A percentile compares a stretch with the other conserved stretches of the same genome.
Evolutionary conservation across 2,888 invertebrate species (phyloP).

Genomic region (Poecilus cupreus): DNA sequence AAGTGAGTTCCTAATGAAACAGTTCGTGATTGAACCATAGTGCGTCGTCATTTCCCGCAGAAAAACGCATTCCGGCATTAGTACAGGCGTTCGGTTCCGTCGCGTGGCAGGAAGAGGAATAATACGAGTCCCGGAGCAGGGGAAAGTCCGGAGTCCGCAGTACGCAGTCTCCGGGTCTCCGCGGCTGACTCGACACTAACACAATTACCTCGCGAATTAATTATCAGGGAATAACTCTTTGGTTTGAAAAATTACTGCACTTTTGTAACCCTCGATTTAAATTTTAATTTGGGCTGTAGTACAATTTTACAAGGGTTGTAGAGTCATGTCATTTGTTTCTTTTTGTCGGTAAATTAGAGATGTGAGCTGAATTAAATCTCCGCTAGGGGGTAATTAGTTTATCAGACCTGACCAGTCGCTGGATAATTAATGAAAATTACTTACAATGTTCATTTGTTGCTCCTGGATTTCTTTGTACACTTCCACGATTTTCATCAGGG

Average conservation of each 20-base stretch:
- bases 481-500: constrained; percentile 93
- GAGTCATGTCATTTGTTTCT: constrained; percentile 42
- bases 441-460: constrained; percentile 95
- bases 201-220: constrained; percentile 45
- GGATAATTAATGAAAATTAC: constrained; percentile 71
- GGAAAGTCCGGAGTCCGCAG: constrained; percentile 7
- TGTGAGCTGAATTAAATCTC: constrained; percentile 41
- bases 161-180: background rate
- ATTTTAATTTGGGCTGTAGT: constrained; percentile 48
- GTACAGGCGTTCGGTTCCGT: background rate
- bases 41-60: background rate
- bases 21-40: background rate
- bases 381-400: constrained; percentile 31
- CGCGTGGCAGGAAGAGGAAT: background rate
- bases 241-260: constrained; percentile 45
- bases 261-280: constrained; percentile 45
- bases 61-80: background rate
- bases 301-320: constrained; percentile 27
- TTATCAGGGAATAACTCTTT: constrained; percentile 48
- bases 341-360: constrained; percentile 36
- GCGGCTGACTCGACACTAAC: background rate
- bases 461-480: constrained; percentile 96
- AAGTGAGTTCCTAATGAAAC: background rate
- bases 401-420: constrained; percentile 22
- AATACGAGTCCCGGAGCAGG: background rate